Percentiles rank a stretch among this genome's conserved stretches.
Conservation (phyloP, 2,797 vertebrate genomes). For the Corythornis leucogaster region DNA sequence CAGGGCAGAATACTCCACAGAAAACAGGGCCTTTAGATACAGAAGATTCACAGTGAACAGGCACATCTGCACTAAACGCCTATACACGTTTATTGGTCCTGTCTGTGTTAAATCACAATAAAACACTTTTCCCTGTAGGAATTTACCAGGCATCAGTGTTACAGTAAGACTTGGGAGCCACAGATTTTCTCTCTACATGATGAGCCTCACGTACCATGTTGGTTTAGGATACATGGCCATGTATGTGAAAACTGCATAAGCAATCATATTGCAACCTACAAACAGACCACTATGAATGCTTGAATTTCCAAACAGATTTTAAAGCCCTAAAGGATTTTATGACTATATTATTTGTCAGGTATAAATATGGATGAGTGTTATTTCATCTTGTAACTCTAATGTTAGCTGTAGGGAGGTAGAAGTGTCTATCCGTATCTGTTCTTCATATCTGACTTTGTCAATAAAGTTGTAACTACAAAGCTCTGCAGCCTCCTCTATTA, state of each 20-base stretch:
- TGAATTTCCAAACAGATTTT: background rate
- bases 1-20: background rate
- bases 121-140: background rate
- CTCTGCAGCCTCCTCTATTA: background rate
- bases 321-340: background rate
- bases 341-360: background rate
- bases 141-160: background rate
- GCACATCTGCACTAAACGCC: background rate
- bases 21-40: background rate
- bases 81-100: background rate
- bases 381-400: background rate
- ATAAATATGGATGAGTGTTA: background rate
- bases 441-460: background rate
- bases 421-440: background rate
- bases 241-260: background rate
- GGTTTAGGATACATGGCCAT: background rate
- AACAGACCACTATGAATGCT: background rate
- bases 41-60: background rate
- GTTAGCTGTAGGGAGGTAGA: background rate
- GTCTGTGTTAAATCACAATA: background rate
- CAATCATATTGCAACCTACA: background rate
- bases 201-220: fast-evolving
- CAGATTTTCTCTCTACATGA: background rate
- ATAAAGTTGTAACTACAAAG: background rate
- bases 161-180: fast-evolving